Base-by-base conservation (phyloP, 2,888 invertebrate species). In the Eupelmus urozonus region DNA sequence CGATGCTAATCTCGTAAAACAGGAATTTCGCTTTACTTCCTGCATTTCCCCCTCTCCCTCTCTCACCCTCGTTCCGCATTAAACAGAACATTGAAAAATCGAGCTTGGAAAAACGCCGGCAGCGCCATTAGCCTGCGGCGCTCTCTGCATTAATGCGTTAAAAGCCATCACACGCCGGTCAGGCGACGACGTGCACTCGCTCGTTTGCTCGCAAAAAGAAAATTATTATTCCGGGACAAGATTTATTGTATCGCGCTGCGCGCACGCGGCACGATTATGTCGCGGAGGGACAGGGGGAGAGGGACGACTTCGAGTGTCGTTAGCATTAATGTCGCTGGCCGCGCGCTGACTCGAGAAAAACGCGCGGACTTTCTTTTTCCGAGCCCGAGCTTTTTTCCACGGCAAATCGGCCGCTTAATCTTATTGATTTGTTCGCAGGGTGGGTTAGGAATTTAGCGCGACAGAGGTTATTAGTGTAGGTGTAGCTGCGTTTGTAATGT, bases 141-240 rank as follows among this genome's bases (percentile, higher is more conserved):
- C 9, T 34, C 40, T 60, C 49, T 65, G 45, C 65, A 65, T 66
- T 66, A 66, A 66, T 51, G 34, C 34, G 53, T 66, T 53, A 66
- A 66, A 66, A 66, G 66, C 66, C 34, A 34, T 53, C 53, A 53
- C 51, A 16, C n/a, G 63, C n/a, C n/a, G n/a, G n/a, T n/a, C n/a
- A 27, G 49, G 49, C 25, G 51, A 29, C 65, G 49, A 42, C 62
- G 62, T 40, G 16, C 7, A 34, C 57, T 16, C n/a, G 57, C 34
- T 5, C 34, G 34, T 5, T 5, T 5, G 34, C 45, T 20, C 20
- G 57, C 18, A 40, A 57, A 57, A 69, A 42, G 42, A 69, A 69
- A 69, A 69, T 66, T 66, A 66, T 66, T 53, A 53, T 66, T 53
- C 67, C 34, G 42, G 9, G 45, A n/a, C 42, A 49, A 70, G 70